Evolutionary conservation across 2,113 vertebrate species (phyloP).

Genomic region (Stegastes partitus): DNA sequence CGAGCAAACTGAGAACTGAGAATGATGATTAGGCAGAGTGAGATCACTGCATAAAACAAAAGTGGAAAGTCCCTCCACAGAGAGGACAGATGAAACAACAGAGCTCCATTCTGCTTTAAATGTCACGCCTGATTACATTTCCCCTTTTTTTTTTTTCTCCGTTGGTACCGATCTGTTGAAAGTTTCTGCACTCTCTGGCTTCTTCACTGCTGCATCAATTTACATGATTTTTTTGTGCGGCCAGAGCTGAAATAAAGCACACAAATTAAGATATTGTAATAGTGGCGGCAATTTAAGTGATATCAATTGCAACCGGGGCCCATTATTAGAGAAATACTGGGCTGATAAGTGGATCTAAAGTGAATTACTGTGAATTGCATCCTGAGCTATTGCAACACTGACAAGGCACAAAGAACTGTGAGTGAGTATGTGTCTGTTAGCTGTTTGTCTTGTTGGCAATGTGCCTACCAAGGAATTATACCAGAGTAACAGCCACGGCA

Average conservation of each 20-base stretch:
- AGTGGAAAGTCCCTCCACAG: not conserved
- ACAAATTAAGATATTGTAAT: slow-evolving; percentile 47
- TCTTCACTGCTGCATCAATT: slow-evolving; percentile 33
- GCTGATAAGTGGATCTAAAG: slow-evolving; percentile 22
- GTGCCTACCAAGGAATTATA: slow-evolving; percentile 5
- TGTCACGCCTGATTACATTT: slow-evolving; percentile 53
- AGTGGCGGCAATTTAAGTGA: slow-evolving; percentile 42
- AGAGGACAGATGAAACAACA: slow-evolving; percentile 32
- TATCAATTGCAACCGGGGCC: slow-evolving; percentile 41
- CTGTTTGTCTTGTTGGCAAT: slow-evolving; percentile 9
- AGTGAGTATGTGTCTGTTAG: slow-evolving; percentile 16
- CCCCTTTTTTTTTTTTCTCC: slow-evolving; percentile 2
- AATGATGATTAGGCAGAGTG: not conserved
- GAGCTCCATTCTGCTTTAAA: slow-evolving; percentile 45
- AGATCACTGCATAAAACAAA: slow-evolving; percentile 29
- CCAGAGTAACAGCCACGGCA: not conserved
- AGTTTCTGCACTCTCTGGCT: slow-evolving; percentile 32
- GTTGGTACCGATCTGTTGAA: slow-evolving; percentile 17
- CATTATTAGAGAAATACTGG: slow-evolving; percentile 17
- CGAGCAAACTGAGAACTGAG: slow-evolving; percentile 7
- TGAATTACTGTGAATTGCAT: slow-evolving; percentile 13
- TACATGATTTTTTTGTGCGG: slow-evolving; percentile 31
- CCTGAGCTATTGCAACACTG: slow-evolving; percentile 17
- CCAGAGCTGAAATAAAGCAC: slow-evolving; percentile 33
- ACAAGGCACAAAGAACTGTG: slow-evolving; percentile 21